phyloP scores from a whole-genome alignment of 2,113 vertebrate species.

The Dendrocopos noguchii region DNA sequence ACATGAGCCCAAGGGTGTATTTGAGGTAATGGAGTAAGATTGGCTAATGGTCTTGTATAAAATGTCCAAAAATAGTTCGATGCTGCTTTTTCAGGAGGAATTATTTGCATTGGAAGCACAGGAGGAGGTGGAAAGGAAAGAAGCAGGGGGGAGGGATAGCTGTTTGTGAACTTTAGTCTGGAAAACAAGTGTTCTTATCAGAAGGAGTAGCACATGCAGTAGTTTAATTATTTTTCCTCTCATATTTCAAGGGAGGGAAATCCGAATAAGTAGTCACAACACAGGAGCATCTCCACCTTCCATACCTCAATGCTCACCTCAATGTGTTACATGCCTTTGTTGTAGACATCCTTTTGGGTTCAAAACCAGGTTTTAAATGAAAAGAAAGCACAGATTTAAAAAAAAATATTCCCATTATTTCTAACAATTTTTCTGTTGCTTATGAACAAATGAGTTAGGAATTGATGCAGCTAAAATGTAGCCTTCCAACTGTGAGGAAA shows the following conservation, averaged over 20 bases:
- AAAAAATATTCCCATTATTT: background rate
- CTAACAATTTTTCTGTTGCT: background rate
- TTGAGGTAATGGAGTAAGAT: background rate
- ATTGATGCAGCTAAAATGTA: background rate
- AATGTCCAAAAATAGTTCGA: background rate
- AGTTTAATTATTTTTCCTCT: background rate
- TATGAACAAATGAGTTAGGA: background rate
- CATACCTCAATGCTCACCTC: background rate
- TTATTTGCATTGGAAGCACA: background rate
- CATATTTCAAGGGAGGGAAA: background rate
- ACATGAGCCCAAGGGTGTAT: background rate
- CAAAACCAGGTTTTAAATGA: background rate
- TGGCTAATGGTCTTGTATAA: background rate
- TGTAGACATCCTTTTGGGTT: background rate
- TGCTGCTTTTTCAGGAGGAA: background rate
- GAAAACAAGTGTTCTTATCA: background rate
- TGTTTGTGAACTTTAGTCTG: background rate
- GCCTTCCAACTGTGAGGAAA: background rate
- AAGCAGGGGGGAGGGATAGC: background rate
- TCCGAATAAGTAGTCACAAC: background rate
- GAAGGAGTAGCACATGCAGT: background rate
- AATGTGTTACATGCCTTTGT: background rate
- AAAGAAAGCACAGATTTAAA: background rate
- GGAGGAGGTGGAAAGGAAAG: rapidly evolving
- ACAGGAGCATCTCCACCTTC: background rate